Base-by-base conservation (phyloP, 1,140 invertebrate species). In the Eueides isabella region DNA sequence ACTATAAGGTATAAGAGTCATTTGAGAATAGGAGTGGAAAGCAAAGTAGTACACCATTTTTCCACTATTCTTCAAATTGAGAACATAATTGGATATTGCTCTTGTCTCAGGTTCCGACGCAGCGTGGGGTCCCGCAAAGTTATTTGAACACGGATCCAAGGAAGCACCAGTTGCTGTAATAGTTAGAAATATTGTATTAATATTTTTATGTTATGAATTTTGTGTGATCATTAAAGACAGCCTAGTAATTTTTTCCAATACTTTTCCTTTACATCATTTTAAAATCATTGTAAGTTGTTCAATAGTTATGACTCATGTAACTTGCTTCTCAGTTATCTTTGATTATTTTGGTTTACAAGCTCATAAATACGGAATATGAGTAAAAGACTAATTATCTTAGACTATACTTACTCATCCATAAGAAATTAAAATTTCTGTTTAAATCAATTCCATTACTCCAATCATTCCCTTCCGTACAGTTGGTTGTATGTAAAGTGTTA, bases 371-470 rank as follows among this genome's bases (percentile, higher is more conserved):
- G 14, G 33, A 12, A 38, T 38, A 38, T 38, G 0, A 14, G 14
- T 38, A 38, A 38, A 5, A 38, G 35, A 16, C 3, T 38, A 38
- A 38, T 38, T 38, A 12, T 38, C 5, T 16, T 4, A 38, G 35
- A 38, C 12, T 67, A 65, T n/a, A 71, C 78, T 38, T 76, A 84
- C 82, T 74, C 75, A 76, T 82, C 80, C 82, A 82, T n/a, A 74
- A 9, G 65, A 75, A 84, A 9, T 78, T 79, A 38, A 84, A 84
- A 62, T 81, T 84, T 75, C 82, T 76, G 41, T 84, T 84, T 23
- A 84, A 73, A 62, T 84, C 82, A 23, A 84, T 71, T 7, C 82
- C 82, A 63, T 84, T 84, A 26, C 82, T 84, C 31, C 80, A 67
- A 26, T 84, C 82, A 66, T 75, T 76, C 35, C 68, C 77, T 33